Percentiles rank a stretch among this genome's conserved stretches.
Evolutionary conservation across 1,140 invertebrate genomes (phyloP).

Genomic region (Drosophila nikananu): DNA sequence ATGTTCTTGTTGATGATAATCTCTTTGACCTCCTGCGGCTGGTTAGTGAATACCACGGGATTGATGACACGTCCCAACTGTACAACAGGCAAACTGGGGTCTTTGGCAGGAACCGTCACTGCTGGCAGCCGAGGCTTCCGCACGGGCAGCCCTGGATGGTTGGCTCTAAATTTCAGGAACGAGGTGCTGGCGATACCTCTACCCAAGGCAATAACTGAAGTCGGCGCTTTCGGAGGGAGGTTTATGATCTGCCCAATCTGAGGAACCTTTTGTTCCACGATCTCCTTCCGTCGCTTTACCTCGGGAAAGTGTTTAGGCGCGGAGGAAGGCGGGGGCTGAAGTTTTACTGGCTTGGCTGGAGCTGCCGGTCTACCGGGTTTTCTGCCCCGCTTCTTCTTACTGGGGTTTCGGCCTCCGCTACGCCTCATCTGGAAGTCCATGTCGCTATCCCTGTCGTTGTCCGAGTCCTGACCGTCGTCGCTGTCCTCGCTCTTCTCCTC

Average conservation of each 20-base stretch:
- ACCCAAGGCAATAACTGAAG: slow-evolving; percentile 60
- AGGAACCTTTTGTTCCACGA: slow-evolving; percentile 14
- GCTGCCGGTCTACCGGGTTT: slow-evolving; percentile 31
- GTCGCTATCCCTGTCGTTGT: slow-evolving; percentile 84
- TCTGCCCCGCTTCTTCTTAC: slow-evolving; percentile 63
- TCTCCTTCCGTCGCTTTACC: slow-evolving; percentile 51
- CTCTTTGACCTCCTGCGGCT: slow-evolving; percentile 73
- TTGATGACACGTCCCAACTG: slow-evolving; percentile 33
- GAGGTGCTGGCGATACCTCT: slow-evolving; percentile 59
- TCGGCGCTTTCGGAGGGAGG: slow-evolving; percentile 47
- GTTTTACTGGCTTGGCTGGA: slow-evolving; percentile 5
- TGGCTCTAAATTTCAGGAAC: slow-evolving; percentile 54
- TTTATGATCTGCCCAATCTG: slow-evolving; percentile 65
- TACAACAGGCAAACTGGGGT: slow-evolving; percentile 55
- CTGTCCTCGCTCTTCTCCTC: slow-evolving; percentile 76
- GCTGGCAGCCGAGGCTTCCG: slow-evolving; percentile 18
- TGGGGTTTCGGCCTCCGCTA: slow-evolving; percentile 58
- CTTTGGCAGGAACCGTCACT: slow-evolving; percentile 14
- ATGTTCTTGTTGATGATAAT: slow-evolving; percentile 79
- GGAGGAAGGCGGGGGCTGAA: slow-evolving; percentile 1
- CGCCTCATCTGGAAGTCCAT: slow-evolving; percentile 77
- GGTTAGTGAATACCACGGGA: slow-evolving; percentile 30
- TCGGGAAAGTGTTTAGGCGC: slow-evolving; percentile 24
- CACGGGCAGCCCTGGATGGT: slow-evolving; percentile 39
- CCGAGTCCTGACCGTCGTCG: slow-evolving; percentile 67